Conservation (phyloP, 2,888 invertebrate species). For the Pterobdella sp. region DNA sequence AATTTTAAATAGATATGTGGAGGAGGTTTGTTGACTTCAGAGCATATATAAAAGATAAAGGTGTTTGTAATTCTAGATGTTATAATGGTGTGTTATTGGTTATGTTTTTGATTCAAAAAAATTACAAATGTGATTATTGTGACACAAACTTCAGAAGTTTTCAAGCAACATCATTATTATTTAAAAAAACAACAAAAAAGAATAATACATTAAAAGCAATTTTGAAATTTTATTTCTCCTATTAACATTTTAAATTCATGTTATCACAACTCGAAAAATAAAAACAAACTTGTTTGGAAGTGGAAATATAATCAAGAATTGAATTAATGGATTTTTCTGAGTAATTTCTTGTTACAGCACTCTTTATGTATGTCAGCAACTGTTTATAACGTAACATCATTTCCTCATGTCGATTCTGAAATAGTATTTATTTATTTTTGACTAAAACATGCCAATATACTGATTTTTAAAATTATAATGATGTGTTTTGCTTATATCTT, state of each 20-base stretch:
- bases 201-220: too few species aligned
- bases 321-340: constrained; percentile 99
- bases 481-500: not conserved
- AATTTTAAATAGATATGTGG: too few species aligned
- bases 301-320: constrained; percentile 96
- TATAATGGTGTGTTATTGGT: too few species aligned
- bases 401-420: constrained; percentile 78
- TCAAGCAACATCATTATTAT: too few species aligned
- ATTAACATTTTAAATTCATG: too few species aligned
- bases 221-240: too few species aligned
- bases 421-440: constrained; percentile 39
- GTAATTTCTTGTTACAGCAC: constrained; percentile 96
- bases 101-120: not conserved
- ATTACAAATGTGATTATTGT: not conserved
- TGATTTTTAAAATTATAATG: too few species aligned
- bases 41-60: too few species aligned
- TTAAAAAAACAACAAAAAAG: too few species aligned
- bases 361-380: constrained; percentile 92
- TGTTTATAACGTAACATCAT: constrained; percentile 94
- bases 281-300: constrained; percentile 78
- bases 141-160: not conserved
- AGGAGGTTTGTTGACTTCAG: too few species aligned
- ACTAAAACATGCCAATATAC: not conserved
- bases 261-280: too few species aligned
- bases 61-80: too few species aligned